These are phyloP conservation scores for Hyperoplus immaculatus DNA, from an alignment of 2,797 vertebrate species.

Conservation along the genomic window DNA sequence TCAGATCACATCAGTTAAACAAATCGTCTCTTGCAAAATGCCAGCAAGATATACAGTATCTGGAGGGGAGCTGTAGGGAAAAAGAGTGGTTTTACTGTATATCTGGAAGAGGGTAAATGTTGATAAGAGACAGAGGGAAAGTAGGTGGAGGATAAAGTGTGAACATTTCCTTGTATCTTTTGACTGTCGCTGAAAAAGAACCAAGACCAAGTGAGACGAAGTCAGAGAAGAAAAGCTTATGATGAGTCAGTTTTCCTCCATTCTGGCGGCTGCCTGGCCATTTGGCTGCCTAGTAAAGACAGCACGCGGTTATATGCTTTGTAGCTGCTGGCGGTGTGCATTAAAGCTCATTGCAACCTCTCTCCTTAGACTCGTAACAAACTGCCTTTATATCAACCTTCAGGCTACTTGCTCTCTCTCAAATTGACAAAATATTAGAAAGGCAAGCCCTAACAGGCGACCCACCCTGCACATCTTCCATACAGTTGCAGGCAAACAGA, in stretches of 20 bases:
- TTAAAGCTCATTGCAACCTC: conserved; percentile 54
- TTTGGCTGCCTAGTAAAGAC: conserved; percentile 56
- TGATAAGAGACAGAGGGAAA: conserved; percentile 50
- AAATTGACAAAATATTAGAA: conserved; percentile 78
- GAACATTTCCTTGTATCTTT: conserved; percentile 49
- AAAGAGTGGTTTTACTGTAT: conserved; percentile 59
- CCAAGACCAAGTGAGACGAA: conserved; percentile 12
- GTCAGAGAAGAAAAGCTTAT: conserved; percentile 34
- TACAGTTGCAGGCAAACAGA: conserved; percentile 53
- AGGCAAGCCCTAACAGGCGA: conserved; percentile 77
- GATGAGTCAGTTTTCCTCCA: conserved; percentile 35
- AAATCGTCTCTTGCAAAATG: conserved; percentile 43
- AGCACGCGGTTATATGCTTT: conserved; percentile 51
- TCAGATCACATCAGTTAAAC: conserved; percentile 57
- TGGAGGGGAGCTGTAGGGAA: conserved; percentile 34
- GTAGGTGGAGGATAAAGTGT: conserved; percentile 34
- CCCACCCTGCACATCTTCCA: conserved; percentile 42
- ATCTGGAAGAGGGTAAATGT: conserved; percentile 48
- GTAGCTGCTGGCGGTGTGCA: conserved; percentile 38
- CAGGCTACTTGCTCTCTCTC: conserved; percentile 54
- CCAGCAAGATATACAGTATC: conserved; percentile 47
- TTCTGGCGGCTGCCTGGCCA: conserved; percentile 34
- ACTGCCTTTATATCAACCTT: conserved; percentile 66
- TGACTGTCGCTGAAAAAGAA: conserved; percentile 69
- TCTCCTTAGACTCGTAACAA: conserved; percentile 45